These are phyloP conservation scores for Metopia argyrocephala DNA, from an alignment of 2,888 invertebrate genomes.

Conservation along the genomic window DNA sequence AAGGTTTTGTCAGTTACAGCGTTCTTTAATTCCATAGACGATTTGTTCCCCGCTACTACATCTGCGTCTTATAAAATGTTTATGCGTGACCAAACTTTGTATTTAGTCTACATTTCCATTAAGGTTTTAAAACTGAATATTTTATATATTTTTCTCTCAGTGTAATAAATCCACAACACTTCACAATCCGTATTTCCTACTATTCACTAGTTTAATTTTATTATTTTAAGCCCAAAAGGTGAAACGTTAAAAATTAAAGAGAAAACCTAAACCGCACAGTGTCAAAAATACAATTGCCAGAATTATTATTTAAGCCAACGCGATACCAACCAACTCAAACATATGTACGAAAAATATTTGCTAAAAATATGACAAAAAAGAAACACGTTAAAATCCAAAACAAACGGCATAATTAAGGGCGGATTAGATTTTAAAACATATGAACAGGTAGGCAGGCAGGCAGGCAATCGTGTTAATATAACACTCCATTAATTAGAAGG, in stretches of 20 bases:
- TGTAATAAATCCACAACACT: not conserved
- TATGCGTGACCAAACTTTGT: no score
- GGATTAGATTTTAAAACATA: slow-evolving; percentile 3
- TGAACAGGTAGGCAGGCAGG: no score
- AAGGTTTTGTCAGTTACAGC: no score
- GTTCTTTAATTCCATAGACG: no score
- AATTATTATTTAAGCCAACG: not conserved
- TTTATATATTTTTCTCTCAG: not conserved
- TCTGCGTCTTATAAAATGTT: no score
- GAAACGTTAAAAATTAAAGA: not conserved
- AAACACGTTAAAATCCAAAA: not conserved
- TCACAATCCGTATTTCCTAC: not conserved
- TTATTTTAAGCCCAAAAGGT: slow-evolving; percentile 3
- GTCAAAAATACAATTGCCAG: not conserved
- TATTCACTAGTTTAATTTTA: not conserved
- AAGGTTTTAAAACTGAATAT: no score
- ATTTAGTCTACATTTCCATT: no score
- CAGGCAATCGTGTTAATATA: not conserved
- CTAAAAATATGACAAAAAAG: not conserved
- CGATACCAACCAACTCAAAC: not conserved
- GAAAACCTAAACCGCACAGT: not conserved
- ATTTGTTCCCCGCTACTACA: no score
- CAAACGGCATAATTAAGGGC: not conserved
- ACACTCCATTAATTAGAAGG: not conserved
- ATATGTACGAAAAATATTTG: not conserved